A percentile compares a stretch with the other conserved stretches of the same genome.
Conservation (phyloP, 2,113 vertebrate species). For the Columba janthina region DNA sequence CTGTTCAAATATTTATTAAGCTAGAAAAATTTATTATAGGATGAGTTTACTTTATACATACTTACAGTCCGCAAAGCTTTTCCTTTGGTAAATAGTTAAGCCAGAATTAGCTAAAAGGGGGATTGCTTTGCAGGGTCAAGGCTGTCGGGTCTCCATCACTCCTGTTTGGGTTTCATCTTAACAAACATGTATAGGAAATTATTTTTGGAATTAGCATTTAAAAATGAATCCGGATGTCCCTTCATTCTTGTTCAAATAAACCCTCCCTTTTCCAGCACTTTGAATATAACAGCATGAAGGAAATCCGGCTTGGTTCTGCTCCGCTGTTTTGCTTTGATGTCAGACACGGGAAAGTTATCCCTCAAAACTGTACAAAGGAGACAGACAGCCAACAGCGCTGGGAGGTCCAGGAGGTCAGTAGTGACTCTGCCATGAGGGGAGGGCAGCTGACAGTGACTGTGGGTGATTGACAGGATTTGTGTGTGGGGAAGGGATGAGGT, state of each 20-base stretch:
- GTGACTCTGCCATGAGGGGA: not conserved
- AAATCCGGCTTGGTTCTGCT: slow-evolving; percentile 75
- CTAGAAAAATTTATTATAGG: not conserved
- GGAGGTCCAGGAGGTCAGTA: slow-evolving; percentile 81
- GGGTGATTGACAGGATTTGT: not conserved
- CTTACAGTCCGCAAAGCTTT: not conserved
- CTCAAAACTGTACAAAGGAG: slow-evolving; percentile 76
- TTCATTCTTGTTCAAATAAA: not conserved
- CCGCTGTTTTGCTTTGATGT: slow-evolving; percentile 79
- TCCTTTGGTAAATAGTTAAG: not conserved
- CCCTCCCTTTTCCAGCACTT: slow-evolving; percentile 73
- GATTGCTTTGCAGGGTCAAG: not conserved
- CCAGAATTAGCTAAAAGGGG: not conserved
- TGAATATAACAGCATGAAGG: slow-evolving; percentile 78
- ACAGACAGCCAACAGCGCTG: slow-evolving; percentile 73
- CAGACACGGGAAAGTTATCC: slow-evolving; percentile 71
- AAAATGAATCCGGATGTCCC: not conserved
- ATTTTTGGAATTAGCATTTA: not conserved
- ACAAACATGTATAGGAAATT: not conserved
- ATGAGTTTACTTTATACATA: not conserved
- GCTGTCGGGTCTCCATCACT: not conserved
- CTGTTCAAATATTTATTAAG: slow-evolving; percentile 40
- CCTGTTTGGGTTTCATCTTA: not conserved
- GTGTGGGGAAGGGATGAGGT: not conserved
- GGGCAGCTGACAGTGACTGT: not conserved